Conservation (phyloP, 2,797 vertebrate species). For the Martes flavigula region DNA sequence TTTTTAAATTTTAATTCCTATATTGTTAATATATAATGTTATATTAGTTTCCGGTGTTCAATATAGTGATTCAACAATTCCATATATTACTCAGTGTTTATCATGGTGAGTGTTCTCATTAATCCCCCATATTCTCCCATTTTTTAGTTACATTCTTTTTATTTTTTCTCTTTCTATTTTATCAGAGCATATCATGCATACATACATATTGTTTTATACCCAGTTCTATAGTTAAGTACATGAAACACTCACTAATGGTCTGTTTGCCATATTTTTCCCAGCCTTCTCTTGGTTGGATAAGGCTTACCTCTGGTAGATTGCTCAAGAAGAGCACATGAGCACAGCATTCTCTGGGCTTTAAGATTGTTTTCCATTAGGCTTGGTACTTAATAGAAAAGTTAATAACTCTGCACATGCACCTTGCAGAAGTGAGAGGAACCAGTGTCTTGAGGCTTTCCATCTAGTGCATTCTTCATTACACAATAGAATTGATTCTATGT, state of each 20-base stretch:
- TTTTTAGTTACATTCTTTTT: not conserved
- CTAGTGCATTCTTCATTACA: not conserved
- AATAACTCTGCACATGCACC: not conserved
- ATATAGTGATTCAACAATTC: not conserved
- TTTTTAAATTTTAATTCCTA: not conserved
- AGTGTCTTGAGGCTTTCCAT: not conserved
- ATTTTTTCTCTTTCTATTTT: not conserved
- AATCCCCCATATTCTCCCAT: not conserved
- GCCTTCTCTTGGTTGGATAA: not conserved
- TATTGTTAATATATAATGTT: not conserved
- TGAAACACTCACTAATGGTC: not conserved
- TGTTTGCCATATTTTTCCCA: not conserved
- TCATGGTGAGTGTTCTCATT: not conserved
- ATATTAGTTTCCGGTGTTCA: not conserved
- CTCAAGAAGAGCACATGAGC: accelerated
- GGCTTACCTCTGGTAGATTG: not conserved
- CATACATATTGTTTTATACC: not conserved
- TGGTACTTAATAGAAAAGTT: not conserved
- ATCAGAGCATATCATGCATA: not conserved
- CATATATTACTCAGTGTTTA: not conserved
- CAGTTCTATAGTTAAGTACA: not conserved
- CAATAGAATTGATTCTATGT: not conserved
- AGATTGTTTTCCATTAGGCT: not conserved
- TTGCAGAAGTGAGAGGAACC: not conserved
- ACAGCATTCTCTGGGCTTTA: not conserved